Conservation (phyloP, 2,888 invertebrate genomes). For the Coelopa pilipes region DNA sequence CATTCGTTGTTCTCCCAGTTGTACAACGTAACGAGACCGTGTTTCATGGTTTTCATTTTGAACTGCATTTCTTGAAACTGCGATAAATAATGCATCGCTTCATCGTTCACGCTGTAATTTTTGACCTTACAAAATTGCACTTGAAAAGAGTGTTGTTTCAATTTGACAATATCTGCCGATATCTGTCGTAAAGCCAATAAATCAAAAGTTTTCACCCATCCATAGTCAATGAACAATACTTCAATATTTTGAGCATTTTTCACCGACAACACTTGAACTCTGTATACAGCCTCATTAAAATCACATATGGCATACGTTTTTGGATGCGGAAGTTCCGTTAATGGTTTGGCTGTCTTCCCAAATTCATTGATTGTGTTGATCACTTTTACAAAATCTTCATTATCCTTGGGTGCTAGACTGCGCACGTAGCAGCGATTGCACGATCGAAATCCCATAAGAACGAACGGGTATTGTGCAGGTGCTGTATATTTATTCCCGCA, state of each 20-base stretch:
- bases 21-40: constrained; percentile 16
- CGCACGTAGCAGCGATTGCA: constrained; percentile 45
- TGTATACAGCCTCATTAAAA: constrained; percentile 39
- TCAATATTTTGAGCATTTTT: constrained; percentile 38
- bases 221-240: constrained; percentile 45
- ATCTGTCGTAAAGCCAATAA: constrained; percentile 44
- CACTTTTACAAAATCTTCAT: constrained; percentile 34
- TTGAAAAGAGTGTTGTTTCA: constrained; percentile 41
- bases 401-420: constrained; percentile 31
- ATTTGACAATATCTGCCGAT: constrained; percentile 37
- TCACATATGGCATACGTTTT: constrained; percentile 44
- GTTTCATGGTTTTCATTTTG: constrained; percentile 35
- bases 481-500: constrained; percentile 10
- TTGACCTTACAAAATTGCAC: constrained; percentile 39
- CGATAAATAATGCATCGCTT: constrained; percentile 38
- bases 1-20: constrained; percentile 27
- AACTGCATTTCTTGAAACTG: constrained; percentile 43
- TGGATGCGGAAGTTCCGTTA: constrained; percentile 36
- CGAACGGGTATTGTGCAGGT: constrained; percentile 33
- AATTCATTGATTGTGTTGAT: constrained; percentile 40
- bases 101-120: constrained; percentile 20
- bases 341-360: constrained; percentile 37
- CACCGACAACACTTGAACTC: constrained; percentile 42
- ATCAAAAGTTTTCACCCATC: constrained; percentile 39
- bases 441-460: constrained; percentile 40